Evolutionary conservation across 2,113 vertebrate genomes (phyloP).

Genomic region (Silurus asotus): DNA sequence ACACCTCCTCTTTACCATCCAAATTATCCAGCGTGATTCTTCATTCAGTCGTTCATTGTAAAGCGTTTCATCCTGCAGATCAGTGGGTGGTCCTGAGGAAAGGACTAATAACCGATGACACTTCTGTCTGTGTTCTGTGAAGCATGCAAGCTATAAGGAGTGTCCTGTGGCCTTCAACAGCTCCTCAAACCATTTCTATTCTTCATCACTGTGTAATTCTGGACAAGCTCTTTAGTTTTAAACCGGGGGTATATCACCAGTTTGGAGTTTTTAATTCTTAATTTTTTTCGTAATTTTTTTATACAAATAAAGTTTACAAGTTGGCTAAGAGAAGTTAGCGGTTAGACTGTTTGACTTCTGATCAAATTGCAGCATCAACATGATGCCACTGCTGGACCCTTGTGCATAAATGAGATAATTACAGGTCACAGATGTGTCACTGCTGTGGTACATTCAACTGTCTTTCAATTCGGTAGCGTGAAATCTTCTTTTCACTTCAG

Average conservation of each 20-base stretch:
- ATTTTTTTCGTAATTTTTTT: no score
- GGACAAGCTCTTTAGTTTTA: not conserved
- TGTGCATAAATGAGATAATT: no score
- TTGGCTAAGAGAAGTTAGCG: no score
- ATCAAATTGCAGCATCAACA: no score
- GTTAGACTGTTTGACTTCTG: no score
- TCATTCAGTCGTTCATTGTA: not conserved
- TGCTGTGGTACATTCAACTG: no score
- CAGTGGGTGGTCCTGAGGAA: not conserved
- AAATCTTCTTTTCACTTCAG: no score
- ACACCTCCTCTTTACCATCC: not conserved
- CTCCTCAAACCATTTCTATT: not conserved
- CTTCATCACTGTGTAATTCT: not conserved
- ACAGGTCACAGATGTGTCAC: no score
- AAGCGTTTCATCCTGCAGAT: conserved; percentile 16
- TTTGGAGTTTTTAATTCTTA: not conserved
- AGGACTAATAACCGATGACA: conserved; percentile 22
- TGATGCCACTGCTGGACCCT: no score
- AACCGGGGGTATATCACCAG: not conserved
- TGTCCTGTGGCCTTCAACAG: not conserved
- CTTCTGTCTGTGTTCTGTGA: conserved; percentile 25
- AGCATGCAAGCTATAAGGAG: not conserved
- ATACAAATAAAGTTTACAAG: no score
- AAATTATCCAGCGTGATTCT: not conserved
- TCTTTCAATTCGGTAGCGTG: no score